These are phyloP conservation scores for Aplochiton taeniatus DNA, from an alignment of 2,797 vertebrate species.

Conservation along the genomic window DNA sequence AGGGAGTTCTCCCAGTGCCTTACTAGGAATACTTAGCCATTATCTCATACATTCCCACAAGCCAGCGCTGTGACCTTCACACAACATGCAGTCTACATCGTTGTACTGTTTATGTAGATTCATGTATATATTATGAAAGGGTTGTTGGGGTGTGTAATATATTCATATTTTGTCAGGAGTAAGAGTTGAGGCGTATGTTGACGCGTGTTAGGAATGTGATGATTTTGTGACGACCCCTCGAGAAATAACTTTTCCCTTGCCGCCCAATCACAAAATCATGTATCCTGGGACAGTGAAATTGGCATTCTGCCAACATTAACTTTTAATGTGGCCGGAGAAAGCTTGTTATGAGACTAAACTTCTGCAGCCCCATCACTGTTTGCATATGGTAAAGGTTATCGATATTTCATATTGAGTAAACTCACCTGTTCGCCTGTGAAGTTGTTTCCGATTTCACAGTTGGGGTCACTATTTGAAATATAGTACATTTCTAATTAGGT, in stretches of 20 bases:
- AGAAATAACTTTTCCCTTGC: slow-evolving; percentile 42
- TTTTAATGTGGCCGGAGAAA: slow-evolving; percentile 30
- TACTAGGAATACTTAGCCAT: slow-evolving; percentile 79
- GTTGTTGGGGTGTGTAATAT: slow-evolving; percentile 53
- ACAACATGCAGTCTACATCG: slow-evolving; percentile 55
- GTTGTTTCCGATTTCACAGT: slow-evolving; percentile 49
- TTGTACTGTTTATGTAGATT: slow-evolving; percentile 57
- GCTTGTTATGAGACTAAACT: slow-evolving; percentile 23
- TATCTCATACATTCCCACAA: slow-evolving; percentile 72
- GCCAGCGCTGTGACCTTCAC: slow-evolving; percentile 69
- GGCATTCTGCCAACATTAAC: slow-evolving; percentile 18
- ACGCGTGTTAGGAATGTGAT: background rate
- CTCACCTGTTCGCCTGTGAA: slow-evolving; percentile 55
- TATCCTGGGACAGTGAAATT: slow-evolving; percentile 20
- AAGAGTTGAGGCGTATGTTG: slow-evolving; percentile 33
- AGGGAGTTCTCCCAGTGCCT: slow-evolving; percentile 69
- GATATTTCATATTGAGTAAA: slow-evolving; percentile 52
- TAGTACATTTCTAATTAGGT: slow-evolving; percentile 67
- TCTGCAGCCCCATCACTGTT: slow-evolving; percentile 43
- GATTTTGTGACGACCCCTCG: slow-evolving; percentile 14
- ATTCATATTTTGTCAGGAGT: slow-evolving; percentile 62
- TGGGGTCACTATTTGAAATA: slow-evolving; percentile 57
- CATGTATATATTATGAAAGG: slow-evolving; percentile 61
- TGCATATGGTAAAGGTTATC: slow-evolving; percentile 41
- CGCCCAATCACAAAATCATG: slow-evolving; percentile 35